Evolutionary conservation across 2,888 invertebrate genomes (phyloP).

Genomic region (Scaptodrosophila latifasciaeformis): DNA sequence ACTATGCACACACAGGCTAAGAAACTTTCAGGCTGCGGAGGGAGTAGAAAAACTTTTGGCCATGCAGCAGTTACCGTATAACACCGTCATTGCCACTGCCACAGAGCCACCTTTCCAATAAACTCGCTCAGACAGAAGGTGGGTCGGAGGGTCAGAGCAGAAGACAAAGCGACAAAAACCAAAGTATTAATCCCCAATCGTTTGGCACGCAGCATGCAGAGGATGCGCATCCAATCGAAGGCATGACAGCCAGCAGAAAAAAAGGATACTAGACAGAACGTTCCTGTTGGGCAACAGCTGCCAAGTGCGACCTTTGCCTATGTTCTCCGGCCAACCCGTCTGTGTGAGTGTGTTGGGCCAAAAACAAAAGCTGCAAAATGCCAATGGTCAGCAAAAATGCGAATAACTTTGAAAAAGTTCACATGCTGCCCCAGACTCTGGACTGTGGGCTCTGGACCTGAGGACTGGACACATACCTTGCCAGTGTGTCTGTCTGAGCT

Average conservation of each 20-base stretch:
- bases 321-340: conserved; percentile 14
- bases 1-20: conserved; percentile 16
- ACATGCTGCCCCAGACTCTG: conserved; percentile 28
- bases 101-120: conserved; percentile 61
- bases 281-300: conserved; percentile 57
- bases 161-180: conserved; percentile 24
- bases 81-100: background rate
- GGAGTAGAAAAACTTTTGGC: conserved; percentile 34
- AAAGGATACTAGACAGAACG: conserved; percentile 47
- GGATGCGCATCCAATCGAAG: conserved; percentile 53
- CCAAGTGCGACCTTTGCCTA: conserved; percentile 52
- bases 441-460: conserved; percentile 19
- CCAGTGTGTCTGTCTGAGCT: conserved; percentile 7
- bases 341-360: conserved; percentile 24
- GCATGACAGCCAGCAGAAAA: conserved; percentile 6
- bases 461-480: conserved; percentile 28
- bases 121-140: conserved; percentile 53
- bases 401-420: conserved; percentile 64
- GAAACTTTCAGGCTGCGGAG: conserved; percentile 39
- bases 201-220: conserved; percentile 32
- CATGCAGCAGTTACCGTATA: background rate
- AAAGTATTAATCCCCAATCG: conserved; percentile 66
- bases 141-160: conserved; percentile 25
- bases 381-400: conserved; percentile 68
- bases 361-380: conserved; percentile 67